These are phyloP conservation scores for Pristionchus arcanus DNA, from an alignment of 2,888 invertebrate genomes.

Conservation along the genomic window DNA sequence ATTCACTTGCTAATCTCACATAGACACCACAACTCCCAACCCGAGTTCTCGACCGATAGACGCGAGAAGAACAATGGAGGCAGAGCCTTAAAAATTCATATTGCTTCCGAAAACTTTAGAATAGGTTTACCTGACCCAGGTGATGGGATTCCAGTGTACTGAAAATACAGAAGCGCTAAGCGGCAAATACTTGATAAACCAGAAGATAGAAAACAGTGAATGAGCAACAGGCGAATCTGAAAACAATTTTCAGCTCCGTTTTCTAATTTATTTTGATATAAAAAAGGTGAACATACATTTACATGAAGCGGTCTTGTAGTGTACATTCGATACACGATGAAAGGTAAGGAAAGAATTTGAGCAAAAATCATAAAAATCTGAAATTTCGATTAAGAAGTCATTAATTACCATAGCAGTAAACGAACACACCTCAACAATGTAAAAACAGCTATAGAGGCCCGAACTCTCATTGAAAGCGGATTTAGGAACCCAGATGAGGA, in stretches of 20 bases:
- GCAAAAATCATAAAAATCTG: neutral
- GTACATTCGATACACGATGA: slow-evolving; percentile 10
- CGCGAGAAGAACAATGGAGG: neutral
- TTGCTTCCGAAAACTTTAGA: neutral
- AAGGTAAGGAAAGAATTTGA: neutral
- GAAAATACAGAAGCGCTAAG: neutral
- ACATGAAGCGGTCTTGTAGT: neutral
- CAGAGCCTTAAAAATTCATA: neutral
- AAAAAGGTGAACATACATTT: neutral
- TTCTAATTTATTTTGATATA: neutral
- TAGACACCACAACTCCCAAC: neutral
- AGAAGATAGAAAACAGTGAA: neutral
- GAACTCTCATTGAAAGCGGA: neutral
- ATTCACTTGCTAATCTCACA: neutral
- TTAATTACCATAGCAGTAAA: neutral
- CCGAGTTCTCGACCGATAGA: slow-evolving; percentile 23
- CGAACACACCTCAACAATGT: neutral
- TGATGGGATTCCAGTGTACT: neutral
- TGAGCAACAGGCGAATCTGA: neutral
- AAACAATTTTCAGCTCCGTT: neutral
- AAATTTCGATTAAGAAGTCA: neutral
- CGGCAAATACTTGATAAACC: neutral
- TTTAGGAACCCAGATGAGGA: slow-evolving; percentile 16
- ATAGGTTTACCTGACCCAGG: neutral
- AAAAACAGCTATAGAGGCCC: neutral